phyloP scores from a whole-genome alignment of 2,797 vertebrate species.

The Premnoplex brunnescens region DNA sequence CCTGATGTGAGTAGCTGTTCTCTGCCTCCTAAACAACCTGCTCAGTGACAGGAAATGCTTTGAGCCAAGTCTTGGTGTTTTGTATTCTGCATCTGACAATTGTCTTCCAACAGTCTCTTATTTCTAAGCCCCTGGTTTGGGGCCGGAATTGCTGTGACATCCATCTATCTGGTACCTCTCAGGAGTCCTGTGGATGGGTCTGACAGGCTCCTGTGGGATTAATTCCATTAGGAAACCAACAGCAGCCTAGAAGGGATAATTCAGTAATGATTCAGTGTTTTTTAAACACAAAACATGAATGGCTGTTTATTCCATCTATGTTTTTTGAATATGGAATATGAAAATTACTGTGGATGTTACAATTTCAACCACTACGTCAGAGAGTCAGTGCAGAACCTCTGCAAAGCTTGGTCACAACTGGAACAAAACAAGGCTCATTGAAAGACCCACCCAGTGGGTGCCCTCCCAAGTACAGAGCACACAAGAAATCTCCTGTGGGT shows the following conservation, averaged over 20 bases:
- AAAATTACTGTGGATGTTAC: background rate
- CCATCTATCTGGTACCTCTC: background rate
- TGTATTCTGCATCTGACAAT: background rate
- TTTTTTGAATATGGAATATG: background rate
- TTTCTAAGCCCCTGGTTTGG: background rate
- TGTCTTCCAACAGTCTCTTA: background rate
- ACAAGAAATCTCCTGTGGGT: background rate
- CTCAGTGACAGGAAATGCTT: background rate
- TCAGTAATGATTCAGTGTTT: background rate
- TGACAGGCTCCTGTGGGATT: background rate
- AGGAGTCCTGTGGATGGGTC: background rate
- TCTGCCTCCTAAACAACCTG: background rate
- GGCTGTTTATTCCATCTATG: background rate
- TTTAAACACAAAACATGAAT: background rate
- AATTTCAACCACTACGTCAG: background rate
- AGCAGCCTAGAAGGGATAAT: background rate
- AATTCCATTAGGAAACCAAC: background rate
- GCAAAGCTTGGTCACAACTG: background rate
- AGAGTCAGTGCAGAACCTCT: background rate
- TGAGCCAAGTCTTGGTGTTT: background rate
- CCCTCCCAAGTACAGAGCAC: background rate
- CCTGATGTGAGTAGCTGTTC: slow-evolving; percentile 86
- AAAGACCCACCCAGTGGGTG: background rate
- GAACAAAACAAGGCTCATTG: background rate
- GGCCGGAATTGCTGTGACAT: background rate